Evolutionary conservation across 2,888 invertebrate genomes (phyloP), one percentile per base, ranked within the genome.

Genomic region (Bhutanitis thaidina): DNA sequence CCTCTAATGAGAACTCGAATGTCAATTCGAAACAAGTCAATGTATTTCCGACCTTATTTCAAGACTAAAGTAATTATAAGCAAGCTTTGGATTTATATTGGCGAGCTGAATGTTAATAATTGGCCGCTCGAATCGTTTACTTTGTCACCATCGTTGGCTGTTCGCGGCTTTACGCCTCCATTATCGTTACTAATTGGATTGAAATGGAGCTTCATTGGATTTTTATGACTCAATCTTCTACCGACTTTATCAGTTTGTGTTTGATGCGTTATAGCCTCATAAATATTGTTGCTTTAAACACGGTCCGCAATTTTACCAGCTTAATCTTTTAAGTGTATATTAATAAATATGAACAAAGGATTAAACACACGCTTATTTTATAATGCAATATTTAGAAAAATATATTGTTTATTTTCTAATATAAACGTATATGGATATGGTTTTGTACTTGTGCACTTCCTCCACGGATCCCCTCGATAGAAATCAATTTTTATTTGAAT

Each of bases 101-200:
- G 34, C 34, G 10, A 25, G 36, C 25, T 16, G 25, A 39, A 34
- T 34, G 12, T 35, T 35, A 44, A 48, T 49, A 49, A 40, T 45
- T 45, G 15, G 10, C 43, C 15, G 1, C 34, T 40, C 34, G 34
- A 34, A 44, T 44, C 40, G 25, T 35, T 50, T 44, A 35, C 35
- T 45, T 44, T 50, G 44, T 45, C 40, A 35, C 27, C n/a, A 29
- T 25, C 29, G 39, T 45, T 39, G 35, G 29, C 14, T 34, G 25
- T 15, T 29, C 20, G 7, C 41, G 34, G 15, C 44, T 50, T 50
- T 44, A 45, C 50, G 45, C 39, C 50, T 27, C 9, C 10, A 5
- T 50, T 50, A 50, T 44, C 49, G 16, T 40, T 13, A 45, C 50
- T 50, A 50, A 50, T 50, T 50, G 50, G 44, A 39, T 40, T 32